These are phyloP conservation scores for Megaustenia siamemsis DNA, from an alignment of 2,888 invertebrate genomes.

Conservation along the genomic window DNA sequence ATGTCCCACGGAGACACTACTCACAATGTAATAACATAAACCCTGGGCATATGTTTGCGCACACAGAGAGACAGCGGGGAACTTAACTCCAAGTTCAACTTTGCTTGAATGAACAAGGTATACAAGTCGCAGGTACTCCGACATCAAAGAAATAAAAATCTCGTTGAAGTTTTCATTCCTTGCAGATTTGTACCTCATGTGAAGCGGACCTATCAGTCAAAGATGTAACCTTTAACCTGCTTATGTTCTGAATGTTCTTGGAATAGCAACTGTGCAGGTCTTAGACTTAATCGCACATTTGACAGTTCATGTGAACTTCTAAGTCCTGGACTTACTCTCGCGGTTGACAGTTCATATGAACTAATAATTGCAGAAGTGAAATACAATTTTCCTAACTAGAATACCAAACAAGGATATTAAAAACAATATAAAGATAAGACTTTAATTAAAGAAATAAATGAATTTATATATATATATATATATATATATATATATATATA, in stretches of 20 bases:
- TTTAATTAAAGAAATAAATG: not conserved
- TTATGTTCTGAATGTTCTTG: too few species aligned
- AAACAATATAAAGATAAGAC: not conserved
- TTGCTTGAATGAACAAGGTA: not conserved
- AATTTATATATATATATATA: slow-evolving; percentile 26
- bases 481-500: slow-evolving; percentile 20
- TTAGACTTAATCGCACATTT: too few species aligned
- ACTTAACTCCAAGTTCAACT: too few species aligned
- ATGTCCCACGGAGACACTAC: not conserved
- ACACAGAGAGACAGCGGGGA: too few species aligned
- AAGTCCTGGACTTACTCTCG: too few species aligned
- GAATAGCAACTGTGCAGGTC: too few species aligned
- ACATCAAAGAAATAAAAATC: not conserved
- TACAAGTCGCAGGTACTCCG: not conserved
- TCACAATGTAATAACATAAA: not conserved
- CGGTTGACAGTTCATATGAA: too few species aligned
- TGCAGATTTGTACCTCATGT: not conserved
- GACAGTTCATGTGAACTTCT: too few species aligned
- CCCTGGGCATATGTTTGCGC: not conserved
- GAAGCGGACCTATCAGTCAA: not conserved
- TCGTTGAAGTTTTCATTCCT: not conserved
- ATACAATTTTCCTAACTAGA: too few species aligned
- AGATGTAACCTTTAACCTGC: too few species aligned
- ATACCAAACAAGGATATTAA: not conserved
- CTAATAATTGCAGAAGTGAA: too few species aligned